Evolutionary conservation across 2,888 invertebrate genomes (phyloP), one percentile per base, ranked within the genome.

Genomic region (Laspeyria flexula): DNA sequence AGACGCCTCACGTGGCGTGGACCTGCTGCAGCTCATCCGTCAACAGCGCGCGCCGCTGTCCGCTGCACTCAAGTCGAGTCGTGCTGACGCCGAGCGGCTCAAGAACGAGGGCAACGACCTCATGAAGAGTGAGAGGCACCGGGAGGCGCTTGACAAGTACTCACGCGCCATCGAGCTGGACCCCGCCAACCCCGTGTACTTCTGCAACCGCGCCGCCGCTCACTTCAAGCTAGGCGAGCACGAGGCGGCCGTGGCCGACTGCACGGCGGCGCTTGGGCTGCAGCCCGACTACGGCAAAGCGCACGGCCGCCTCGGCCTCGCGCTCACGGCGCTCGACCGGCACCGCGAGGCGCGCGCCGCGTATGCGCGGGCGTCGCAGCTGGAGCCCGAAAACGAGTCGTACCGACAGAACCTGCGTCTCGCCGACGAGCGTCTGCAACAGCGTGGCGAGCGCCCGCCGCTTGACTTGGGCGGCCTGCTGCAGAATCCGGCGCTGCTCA

Each of bases 161-260:
- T 95, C 97, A 56, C 96, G 97, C 71, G 99, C 99, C 9, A 97
- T 99, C 62, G 94, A 95, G 71, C 90, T 98, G 49, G 97, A 99
- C 83, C 95, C 96, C 16, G 94, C 94, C 56, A 99, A 99, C 91
- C 96, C 99, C 0, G 97, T 99, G 23, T 99, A 96, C 88, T 99
- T 97, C 85, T 99, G 99, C 85, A 99, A 99, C 83, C 95, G 99
- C 65, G 99, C 99, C 37, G 99, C 99, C 1, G 98, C 99, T 0
- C 96, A 96, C 82, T 98, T 97, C 79, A 97, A 98, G 79, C 89
- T 99, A 62, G 96, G 96, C 40, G 95, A 97, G 75, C 96, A 97
- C 77, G 94, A 95, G 48, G 93, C 95, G 55, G 98, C 99, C 9
- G 96, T 99, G 43, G 95, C 95, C 43, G 99, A 99, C 87, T 99